Base-by-base conservation (phyloP, 2,888 invertebrate species). In the Pycnomerus fuliginosus region DNA sequence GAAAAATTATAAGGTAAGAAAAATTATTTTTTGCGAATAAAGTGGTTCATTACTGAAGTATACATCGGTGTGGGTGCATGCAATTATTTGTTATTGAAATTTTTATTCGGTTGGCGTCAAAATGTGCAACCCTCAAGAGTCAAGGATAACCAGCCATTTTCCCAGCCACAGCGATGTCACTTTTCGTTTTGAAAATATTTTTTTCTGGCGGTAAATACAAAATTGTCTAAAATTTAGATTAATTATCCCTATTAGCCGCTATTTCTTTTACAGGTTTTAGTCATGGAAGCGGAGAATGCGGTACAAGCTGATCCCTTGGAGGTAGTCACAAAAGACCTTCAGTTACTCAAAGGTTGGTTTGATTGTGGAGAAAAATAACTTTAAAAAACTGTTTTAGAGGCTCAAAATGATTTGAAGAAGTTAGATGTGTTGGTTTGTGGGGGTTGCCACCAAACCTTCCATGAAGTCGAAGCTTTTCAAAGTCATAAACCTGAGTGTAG, bases 371-470 rank as follows among this genome's bases (percentile, higher is more conserved):
- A 10, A 27, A 23, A 41, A 24, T 8, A 25, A 29, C 23, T 15
- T 31, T 44, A 30, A 33, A 34, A 33, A 11, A n/a, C n/a, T 44
- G 49, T 69, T 70, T 52, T 64, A 89, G 89, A 80, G 60, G 86
- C 88, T 5, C 84, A 87, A 75, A 82, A 85, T 55, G 84, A 87
- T 64, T 80, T 88, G 75, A 82, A 83, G 40, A 80, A 80, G 39
- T 72, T 87, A 50, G 90, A 90, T 74, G 83, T 90, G 3, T 71
- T 89, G 14, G 87, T 90, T 0, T 90, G 90, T 72, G 90, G 90
- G n/a, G 81, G 82, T 47, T 90, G 90, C 64, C 85, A 89, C 67
- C 78, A 80, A 32, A 87, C 86, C 34, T 89, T 84, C 65, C 86
- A 90, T 67, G 89, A 85, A 67, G 70, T 88, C 34, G 87, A 89